Evolutionary conservation across 2,797 vertebrate genomes (phyloP), one percentile per base, ranked within the genome.

Genomic region (Uromys caudimaculatus): DNA sequence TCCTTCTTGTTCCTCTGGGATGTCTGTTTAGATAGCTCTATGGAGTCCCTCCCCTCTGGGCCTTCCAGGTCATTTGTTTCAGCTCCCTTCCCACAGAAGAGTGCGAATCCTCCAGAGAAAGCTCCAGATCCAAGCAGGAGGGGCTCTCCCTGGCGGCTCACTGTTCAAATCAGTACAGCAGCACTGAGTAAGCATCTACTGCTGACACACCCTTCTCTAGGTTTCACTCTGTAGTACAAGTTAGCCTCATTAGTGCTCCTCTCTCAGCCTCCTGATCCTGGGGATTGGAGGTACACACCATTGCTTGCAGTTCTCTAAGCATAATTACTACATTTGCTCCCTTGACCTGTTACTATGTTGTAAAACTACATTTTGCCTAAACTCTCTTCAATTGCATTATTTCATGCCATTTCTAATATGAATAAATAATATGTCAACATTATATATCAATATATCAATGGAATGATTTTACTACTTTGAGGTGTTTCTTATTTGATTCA

Each of bases 401-500:
- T 60, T 92, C 69, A 35, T 89, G 4, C 6, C 6, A 13, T 71
- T 91, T 79, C 32, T 60, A 35, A 92, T 44, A 58, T 38, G 77
- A 89, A 52, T 27, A 86, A 50, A n/a, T 41, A 54, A 23, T 23
- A 67, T 85, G 54, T 89, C 2, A 35, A 89, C 10, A 78, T 71
- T 24, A 21, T 19, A 38, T 38, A 71, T 71, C n/a, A 71, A 8
- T 69, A 21, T 9, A 19, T 69, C 7, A n/a, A 23, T n/a, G 56
- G 50, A 9, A 67, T n/a, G 8, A 44, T 83, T 83, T 84, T 75
- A 73, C 12, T 62, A 8, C 3, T 35, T 38, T 73, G 32, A 52
- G 24, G 1, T 14, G 76, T 52, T 62, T 90, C 23, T 79, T 71
- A 41, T 60, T 83, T 93, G 86, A 93, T 56, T 91, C 41, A 38